Evolutionary conservation across 2,888 invertebrate genomes (phyloP), one percentile per base, ranked within the genome.

Genomic region (Eutolmus rufibarbis): DNA sequence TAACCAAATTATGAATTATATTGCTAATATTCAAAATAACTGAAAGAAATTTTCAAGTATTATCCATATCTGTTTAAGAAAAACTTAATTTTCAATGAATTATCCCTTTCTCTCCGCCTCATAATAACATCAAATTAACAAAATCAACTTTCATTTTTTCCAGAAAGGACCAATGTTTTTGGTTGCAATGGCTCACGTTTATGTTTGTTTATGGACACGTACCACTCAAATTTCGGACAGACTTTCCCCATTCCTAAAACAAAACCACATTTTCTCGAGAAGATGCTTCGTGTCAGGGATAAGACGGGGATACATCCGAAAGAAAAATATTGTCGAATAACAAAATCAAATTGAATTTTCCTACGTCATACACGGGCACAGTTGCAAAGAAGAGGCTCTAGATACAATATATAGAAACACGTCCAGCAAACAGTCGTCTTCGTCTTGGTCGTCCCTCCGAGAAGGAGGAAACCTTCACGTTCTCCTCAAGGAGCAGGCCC

Each of bases 201-300:
- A 14, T 34, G 34, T 81, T 81, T 81, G 56, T 81, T 81, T 81
- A 81, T 81, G 81, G 34, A 37, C 81, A 81, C 81, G 81, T 81
- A 81, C 81, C n/a, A 66, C 66, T 66, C 66, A 66, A 66, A 66
- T 66, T 23, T 66, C 66, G 66, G 66, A 66, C 57, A 57, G 66
- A 23, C 66, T 19, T 12, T 23, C 12, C 7, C 56, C 56, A 56
- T 51, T 7, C 28, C 12, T 19, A 66, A 19, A n/a, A 66, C 66
- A 66, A 66, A 23, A 28, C 51, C 19, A 51, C 23, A 19, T 46
- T n/a, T 56, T n/a, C 46, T 9, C 19, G 8, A 19, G 16, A 16
- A 34, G 81, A 16, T 56, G 56, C 14, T 46, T 66, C 5, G 79
- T 23, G 66, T 2, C 66, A 28, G 9, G 37, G 40, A 23, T 77